A percentile compares a stretch with the other conserved stretches of the same genome.
These are phyloP conservation scores for Lasioglossum pauxillum DNA, from an alignment of 2,888 invertebrate species.

Conservation along the genomic window DNA sequence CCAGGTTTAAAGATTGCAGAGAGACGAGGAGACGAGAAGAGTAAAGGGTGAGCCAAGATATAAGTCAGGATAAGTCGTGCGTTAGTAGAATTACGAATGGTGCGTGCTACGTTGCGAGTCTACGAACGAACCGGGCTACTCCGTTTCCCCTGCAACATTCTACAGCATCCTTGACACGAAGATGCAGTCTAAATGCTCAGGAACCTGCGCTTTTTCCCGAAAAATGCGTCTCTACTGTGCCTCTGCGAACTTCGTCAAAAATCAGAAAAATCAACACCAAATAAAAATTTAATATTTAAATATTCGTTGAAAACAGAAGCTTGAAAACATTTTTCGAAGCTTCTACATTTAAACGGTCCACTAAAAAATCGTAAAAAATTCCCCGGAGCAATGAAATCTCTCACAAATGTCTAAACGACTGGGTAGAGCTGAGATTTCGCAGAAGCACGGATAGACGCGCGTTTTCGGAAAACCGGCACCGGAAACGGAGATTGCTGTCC, in stretches of 20 bases:
- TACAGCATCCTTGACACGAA: background rate
- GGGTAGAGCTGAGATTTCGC: background rate
- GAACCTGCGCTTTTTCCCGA: background rate
- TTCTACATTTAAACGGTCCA: too few species aligned
- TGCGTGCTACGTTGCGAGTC: constrained; percentile 84
- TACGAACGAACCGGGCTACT: constrained; percentile 77
- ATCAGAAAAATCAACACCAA: background rate
- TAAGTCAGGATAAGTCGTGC: constrained; percentile 62
- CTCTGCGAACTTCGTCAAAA: background rate
- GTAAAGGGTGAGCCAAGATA: constrained; percentile 25
- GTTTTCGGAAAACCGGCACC: background rate
- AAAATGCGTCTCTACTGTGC: constrained; percentile 5
- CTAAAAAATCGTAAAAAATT: background rate
- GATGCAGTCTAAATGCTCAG: constrained; percentile 10
- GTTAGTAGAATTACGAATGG: constrained; percentile 78
- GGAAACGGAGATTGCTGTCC: constrained; percentile 32
- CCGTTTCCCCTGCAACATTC: constrained; percentile 39
- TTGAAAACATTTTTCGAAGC: background rate
- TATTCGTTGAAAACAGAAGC: background rate
- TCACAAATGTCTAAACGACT: background rate
- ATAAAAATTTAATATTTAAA: background rate
- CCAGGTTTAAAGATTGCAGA: background rate
- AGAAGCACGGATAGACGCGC: constrained; percentile 10
- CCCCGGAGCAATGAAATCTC: background rate
- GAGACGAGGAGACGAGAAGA: constrained; percentile 39